Conservation (phyloP, 1,140 invertebrate genomes). For the Physella acuta region DNA sequence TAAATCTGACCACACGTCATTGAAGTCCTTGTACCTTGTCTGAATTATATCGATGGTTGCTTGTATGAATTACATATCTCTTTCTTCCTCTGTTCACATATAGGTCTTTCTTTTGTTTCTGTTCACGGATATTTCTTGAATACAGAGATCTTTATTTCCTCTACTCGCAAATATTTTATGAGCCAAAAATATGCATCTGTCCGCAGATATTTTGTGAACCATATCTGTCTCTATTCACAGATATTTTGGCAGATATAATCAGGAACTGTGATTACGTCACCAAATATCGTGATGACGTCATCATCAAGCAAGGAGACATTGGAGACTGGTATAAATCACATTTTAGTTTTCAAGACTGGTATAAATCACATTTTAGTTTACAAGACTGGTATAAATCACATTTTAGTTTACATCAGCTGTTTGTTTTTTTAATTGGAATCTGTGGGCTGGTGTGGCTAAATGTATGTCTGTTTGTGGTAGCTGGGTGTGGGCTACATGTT, state of each 20-base stretch:
- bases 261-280: slow-evolving; percentile 50
- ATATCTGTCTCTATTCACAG: slow-evolving; percentile 30
- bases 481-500: too few relatives aligned
- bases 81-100: not conserved
- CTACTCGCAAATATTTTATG: too few relatives aligned
- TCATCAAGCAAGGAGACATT: slow-evolving; percentile 55
- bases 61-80: not conserved
- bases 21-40: too few relatives aligned
- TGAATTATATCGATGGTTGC: too few relatives aligned
- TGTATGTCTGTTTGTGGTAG: too few relatives aligned
- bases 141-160: not conserved
- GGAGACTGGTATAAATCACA: slow-evolving; percentile 60
- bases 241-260: slow-evolving; percentile 54
- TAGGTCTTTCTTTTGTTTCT: not conserved
- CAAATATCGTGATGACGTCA: slow-evolving; percentile 49
- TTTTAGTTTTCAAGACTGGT: too few relatives aligned
- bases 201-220: not conserved
- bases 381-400: too few relatives aligned
- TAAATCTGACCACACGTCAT: too few relatives aligned
- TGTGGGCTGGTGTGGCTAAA: too few relatives aligned
- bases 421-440: too few relatives aligned
- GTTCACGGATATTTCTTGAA: not conserved
- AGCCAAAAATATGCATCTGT: not conserved
- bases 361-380: too few relatives aligned
- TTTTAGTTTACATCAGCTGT: too few relatives aligned